A percentile compares a stretch with the other conserved stretches of the same genome.
These are phyloP conservation scores for Holocentrus rufus DNA, from an alignment of 2,797 vertebrate genomes.

Conservation along the genomic window DNA sequence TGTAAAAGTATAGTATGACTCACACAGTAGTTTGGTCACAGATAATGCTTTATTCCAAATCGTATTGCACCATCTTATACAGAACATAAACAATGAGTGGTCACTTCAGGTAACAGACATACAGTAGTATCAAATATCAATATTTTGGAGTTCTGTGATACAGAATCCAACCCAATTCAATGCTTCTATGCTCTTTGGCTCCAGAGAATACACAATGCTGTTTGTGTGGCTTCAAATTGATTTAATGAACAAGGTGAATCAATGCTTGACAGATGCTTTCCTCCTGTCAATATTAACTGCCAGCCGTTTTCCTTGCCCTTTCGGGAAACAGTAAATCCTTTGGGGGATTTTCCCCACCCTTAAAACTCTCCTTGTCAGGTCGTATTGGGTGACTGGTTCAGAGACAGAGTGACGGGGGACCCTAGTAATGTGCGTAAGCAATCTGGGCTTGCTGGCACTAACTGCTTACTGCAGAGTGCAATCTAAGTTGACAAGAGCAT, in stretches of 20 bases:
- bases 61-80: neutral
- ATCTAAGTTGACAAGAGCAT: neutral
- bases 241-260: conserved; percentile 1
- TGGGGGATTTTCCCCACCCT: conserved; percentile 25
- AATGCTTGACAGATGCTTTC: conserved; percentile 13
- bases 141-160: neutral
- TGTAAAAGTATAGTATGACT: conserved; percentile 48
- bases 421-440: conserved; percentile 49
- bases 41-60: neutral
- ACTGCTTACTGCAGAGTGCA: conserved; percentile 12
- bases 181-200: neutral
- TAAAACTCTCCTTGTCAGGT: conserved; percentile 43
- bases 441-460: conserved; percentile 20
- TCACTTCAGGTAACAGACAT: too few relatives aligned
- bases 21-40: neutral
- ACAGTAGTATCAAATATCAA: neutral
- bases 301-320: conserved; percentile 49
- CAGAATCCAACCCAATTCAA: neutral
- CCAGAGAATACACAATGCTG: neutral
- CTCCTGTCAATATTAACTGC: neutral
- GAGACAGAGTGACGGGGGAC: conserved; percentile 22
- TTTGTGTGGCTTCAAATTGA: neutral
- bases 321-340: conserved; percentile 58
- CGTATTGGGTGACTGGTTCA: conserved; percentile 59
- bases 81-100: neutral